phyloP scores from a whole-genome alignment of 1,140 invertebrate species.

The Coelopa frigida region DNA sequence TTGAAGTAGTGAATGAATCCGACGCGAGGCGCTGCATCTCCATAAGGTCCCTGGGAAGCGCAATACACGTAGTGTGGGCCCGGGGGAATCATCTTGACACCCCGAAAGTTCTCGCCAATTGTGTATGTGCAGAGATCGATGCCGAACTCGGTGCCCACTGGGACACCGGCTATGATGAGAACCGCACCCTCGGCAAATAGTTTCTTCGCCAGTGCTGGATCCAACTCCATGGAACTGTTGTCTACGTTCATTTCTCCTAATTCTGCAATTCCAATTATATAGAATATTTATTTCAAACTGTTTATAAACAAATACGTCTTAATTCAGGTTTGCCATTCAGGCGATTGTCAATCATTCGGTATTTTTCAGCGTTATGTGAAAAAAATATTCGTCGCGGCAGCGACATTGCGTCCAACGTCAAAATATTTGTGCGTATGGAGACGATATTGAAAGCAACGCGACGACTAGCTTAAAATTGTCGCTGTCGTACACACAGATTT shows the following conservation, averaged over 20 bases:
- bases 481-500: no score
- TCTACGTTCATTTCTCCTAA: conserved; percentile 29
- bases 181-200: conserved; percentile 77
- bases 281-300: no score
- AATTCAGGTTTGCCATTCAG: no score
- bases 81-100: conserved; percentile 97
- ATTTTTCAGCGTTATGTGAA: no score
- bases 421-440: no score
- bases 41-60: conserved; percentile 49
- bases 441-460: no score
- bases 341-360: no score
- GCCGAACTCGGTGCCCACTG: conserved; percentile 86
- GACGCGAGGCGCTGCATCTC: conserved; percentile 54
- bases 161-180: conserved; percentile 76
- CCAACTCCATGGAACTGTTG: conserved; percentile 53
- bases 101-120: conserved; percentile 86
- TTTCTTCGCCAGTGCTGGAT: conserved; percentile 66
- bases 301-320: no score
- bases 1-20: conserved; percentile 89
- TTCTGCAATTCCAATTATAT: no score
- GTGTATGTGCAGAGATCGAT: conserved; percentile 93
- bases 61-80: conserved; percentile 94
- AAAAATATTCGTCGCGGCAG: no score
- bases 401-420: no score
- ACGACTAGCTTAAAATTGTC: no score